Conservation (phyloP, 2,888 invertebrate species). For the Agapostemon virescens region DNA sequence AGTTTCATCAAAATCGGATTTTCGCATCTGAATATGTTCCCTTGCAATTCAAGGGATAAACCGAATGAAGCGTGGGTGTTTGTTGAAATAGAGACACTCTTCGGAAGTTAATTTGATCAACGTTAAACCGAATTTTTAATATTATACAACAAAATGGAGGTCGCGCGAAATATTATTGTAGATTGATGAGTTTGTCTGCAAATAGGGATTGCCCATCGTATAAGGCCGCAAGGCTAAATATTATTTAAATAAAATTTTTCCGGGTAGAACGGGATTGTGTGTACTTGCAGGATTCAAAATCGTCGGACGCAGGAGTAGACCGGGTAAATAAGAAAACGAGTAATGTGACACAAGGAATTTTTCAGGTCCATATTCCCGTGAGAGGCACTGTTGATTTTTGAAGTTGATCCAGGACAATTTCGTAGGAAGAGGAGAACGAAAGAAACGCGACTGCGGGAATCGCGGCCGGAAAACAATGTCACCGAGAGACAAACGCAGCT, state of each 20-base stretch:
- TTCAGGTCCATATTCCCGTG: background rate
- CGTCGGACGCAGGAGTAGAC: background rate
- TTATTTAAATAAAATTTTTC: background rate
- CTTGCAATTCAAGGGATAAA: no score
- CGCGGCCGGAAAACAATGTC: constrained; percentile 5
- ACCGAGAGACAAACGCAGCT: constrained; percentile 16
- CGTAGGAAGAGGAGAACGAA: background rate
- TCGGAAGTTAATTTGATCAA: no score
- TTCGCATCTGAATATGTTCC: no score
- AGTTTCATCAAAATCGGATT: no score
- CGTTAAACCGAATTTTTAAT: no score
- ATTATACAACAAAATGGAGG: no score
- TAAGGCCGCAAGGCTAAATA: no score
- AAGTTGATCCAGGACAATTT: constrained; percentile 8
- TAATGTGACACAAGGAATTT: background rate
- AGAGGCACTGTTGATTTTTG: background rate
- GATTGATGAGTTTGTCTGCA: no score
- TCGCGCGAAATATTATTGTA: no score
- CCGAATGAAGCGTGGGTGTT: no score
- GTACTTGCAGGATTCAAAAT: background rate
- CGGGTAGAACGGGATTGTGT: background rate
- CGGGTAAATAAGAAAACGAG: background rate
- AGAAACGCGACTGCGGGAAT: background rate
- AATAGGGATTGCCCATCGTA: no score
- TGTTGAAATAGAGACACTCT: no score